Evolutionary conservation across 2,113 vertebrate genomes (phyloP).

Genomic region (Gobio gobio): DNA sequence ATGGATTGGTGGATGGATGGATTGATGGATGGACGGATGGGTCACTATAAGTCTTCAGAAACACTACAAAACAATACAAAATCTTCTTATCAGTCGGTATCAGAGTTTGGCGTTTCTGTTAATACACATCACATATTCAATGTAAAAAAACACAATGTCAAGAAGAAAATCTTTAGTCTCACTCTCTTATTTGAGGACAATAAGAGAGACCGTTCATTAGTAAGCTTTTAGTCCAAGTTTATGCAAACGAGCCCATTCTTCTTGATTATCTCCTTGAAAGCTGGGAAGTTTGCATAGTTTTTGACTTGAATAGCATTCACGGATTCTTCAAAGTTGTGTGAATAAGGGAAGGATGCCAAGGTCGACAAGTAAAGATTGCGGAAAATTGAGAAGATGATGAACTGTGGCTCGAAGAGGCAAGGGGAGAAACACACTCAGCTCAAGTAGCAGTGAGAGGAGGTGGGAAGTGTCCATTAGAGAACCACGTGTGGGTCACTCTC

Average conservation of each 20-base stretch:
- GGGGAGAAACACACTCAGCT: conserved; percentile 28
- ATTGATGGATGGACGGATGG: too few species aligned
- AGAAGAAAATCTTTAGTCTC: conserved; percentile 25
- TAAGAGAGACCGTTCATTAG: conserved; percentile 5
- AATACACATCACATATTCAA: conserved; percentile 5
- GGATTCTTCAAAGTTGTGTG: conserved; percentile 17
- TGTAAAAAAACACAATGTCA: not conserved
- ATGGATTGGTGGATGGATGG: too few species aligned
- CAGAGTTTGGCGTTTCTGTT: not conserved
- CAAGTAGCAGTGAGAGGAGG: conserved; percentile 22
- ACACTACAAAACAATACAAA: not conserved
- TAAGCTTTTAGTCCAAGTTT: conserved; percentile 34
- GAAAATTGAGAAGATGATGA: conserved; percentile 42
- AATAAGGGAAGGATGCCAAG: conserved; percentile 27
- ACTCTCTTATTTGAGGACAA: conserved; percentile 19
- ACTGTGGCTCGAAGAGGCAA: conserved; percentile 24
- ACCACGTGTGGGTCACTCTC: not conserved
- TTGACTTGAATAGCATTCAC: conserved; percentile 10
- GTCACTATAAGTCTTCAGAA: too few species aligned
- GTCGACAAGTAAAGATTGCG: conserved; percentile 22
- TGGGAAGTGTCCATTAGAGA: conserved; percentile 43
- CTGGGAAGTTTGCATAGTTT: conserved; percentile 14
- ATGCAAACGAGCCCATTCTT: conserved; percentile 34
- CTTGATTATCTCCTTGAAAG: conserved; percentile 36
- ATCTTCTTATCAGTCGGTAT: not conserved